phyloP scores from a whole-genome alignment of 2,888 invertebrate genomes.

The Mesochorus sp. region DNA sequence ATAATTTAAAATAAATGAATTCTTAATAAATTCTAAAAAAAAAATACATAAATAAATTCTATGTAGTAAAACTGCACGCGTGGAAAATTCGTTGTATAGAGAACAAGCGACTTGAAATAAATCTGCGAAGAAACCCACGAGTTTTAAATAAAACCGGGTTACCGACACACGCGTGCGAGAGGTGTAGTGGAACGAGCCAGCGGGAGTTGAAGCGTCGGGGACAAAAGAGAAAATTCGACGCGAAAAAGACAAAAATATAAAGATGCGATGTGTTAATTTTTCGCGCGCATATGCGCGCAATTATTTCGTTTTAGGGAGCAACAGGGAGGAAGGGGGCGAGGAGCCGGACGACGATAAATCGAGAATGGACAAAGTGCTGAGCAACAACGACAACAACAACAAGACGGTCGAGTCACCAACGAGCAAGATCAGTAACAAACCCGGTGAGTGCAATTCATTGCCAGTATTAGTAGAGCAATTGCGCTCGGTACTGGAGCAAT shows the following conservation, averaged over 20 bases:
- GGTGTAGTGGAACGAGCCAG: background rate
- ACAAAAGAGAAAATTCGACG: background rate
- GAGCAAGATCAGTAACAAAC: slow-evolving; percentile 83
- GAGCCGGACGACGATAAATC: slow-evolving; percentile 22
- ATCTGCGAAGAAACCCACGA: slow-evolving; percentile 74
- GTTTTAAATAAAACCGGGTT: slow-evolving; percentile 78
- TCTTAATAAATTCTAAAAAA: background rate
- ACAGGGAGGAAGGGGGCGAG: slow-evolving; percentile 13
- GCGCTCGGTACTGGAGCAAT: slow-evolving; percentile 80
- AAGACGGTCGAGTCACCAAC: slow-evolving; percentile 64
- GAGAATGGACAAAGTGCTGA: slow-evolving; percentile 14
- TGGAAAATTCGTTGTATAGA: slow-evolving; percentile 8
- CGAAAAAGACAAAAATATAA: slow-evolving; percentile 13
- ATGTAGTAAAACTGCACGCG: slow-evolving; percentile 14
- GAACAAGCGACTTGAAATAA: slow-evolving; percentile 76
- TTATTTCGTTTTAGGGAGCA: slow-evolving; percentile 32
- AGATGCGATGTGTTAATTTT: background rate
- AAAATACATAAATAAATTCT: background rate
- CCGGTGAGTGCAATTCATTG: slow-evolving; percentile 81
- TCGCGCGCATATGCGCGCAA: background rate
- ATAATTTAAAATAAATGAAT: background rate
- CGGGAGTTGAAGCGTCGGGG: no score
- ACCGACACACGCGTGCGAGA: slow-evolving; percentile 62
- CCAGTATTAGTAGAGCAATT: slow-evolving; percentile 82
- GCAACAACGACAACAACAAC: slow-evolving; percentile 60